phyloP scores from a whole-genome alignment of 2,888 invertebrate species.

The Escarpia spicata region DNA sequence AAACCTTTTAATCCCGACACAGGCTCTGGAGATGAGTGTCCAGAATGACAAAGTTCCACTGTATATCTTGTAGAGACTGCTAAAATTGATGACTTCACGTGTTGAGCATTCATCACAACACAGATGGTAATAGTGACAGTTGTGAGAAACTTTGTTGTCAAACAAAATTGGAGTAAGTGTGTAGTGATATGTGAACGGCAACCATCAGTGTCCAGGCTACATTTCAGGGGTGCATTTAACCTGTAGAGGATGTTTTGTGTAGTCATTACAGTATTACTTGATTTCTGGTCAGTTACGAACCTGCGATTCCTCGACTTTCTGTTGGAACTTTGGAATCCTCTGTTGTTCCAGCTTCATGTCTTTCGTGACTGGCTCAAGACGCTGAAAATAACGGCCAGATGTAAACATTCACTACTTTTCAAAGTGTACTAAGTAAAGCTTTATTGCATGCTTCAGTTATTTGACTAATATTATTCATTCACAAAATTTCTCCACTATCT shows the following conservation, averaged over 20 bases:
- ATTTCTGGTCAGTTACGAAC: slow-evolving; percentile 39
- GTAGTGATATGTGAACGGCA: background rate
- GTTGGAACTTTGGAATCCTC: slow-evolving; percentile 54
- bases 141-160: background rate
- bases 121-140: background rate
- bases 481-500: no score
- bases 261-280: no score
- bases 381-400: slow-evolving; percentile 41
- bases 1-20: no score
- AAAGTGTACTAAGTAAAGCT: no score
- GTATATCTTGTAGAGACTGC: no score
- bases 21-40: no score
- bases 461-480: no score
- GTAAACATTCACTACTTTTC: background rate
- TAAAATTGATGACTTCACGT: background rate
- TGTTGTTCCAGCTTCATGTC: slow-evolving; percentile 49
- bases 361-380: slow-evolving; percentile 50
- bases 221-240: background rate
- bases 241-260: background rate
- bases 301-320: slow-evolving; percentile 60
- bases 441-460: no score
- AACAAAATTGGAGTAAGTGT: background rate
- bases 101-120: background rate
- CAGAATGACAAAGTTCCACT: no score
- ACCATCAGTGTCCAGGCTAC: background rate